Percentiles rank a stretch among this genome's conserved stretches.
phyloP scores from a whole-genome alignment of 2,888 invertebrate species.

The Rhyacophila evoluta region DNA sequence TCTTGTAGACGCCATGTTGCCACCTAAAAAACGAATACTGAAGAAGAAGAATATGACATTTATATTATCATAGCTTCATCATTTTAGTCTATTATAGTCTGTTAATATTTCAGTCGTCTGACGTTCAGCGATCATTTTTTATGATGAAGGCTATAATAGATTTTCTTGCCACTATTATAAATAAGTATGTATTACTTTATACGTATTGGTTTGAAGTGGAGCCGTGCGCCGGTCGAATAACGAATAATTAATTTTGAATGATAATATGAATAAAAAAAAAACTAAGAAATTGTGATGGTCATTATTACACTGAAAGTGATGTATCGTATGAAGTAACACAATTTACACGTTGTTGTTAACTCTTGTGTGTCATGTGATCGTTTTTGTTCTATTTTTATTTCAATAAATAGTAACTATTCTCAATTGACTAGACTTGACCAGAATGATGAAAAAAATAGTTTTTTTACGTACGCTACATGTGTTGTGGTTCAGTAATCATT shows the following conservation, averaged over 20 bases:
- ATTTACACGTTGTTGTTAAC: constrained; percentile 43
- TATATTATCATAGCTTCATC: no score
- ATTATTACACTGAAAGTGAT: constrained; percentile 47
- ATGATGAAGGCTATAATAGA: background rate
- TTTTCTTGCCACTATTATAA: background rate
- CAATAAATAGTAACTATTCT: no score
- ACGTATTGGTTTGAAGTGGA: background rate
- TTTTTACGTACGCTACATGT: no score
- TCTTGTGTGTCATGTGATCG: background rate
- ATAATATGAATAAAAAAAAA: constrained; percentile 38
- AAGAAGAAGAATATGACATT: no score
- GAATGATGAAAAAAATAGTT: no score
- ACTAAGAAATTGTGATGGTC: constrained; percentile 39
- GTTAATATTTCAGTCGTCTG: no score
- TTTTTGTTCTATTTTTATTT: no score
- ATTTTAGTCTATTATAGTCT: no score
- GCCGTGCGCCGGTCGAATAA: constrained; percentile 36
- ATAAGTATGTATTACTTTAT: background rate
- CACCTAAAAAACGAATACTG: no score
- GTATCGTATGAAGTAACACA: constrained; percentile 53
- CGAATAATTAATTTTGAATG: constrained; percentile 45
- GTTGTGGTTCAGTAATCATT: no score
- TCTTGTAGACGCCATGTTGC: no score
- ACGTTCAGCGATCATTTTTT: background rate
- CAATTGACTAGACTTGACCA: no score